Evolutionary conservation across 2,888 invertebrate genomes (phyloP), one percentile per base, ranked within the genome.

Genomic region (Neoaliturus tenellus): DNA sequence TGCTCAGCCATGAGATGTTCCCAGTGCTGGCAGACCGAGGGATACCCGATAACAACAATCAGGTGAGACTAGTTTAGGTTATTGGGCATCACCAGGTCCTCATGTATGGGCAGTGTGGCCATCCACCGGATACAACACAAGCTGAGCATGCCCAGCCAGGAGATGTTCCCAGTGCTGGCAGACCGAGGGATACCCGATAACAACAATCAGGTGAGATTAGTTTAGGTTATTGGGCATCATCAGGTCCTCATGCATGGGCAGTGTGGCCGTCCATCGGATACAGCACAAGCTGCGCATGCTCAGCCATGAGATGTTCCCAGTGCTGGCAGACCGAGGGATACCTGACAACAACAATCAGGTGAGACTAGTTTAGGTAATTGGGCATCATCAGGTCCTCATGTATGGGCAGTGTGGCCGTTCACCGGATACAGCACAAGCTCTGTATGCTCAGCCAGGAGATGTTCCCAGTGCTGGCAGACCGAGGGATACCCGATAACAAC

Each of bases 261-360:
- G 96, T 84, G 92, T 94, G 85, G 95, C 96, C 0, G 94, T 96
- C 4, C 96, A 97, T 90, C 92, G 95, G 58, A 94, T 96, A 12
- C 98, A 98, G 89, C 93, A 96, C 89, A 95, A 96, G 90, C 91
- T 98, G 48, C 95, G 98, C 90, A 91, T 96, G 31, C 89, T 98
- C 0, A 94, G 96, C 88, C 91, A 93, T 0, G 91, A 92, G 12
- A 93, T 98, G 87, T 98, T 98, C 91, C 98, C 98, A 0, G 89
- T 96, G 33, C 91, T 98, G 1, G 92, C 92, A 2, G 44, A 44
- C 44, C 8, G 44, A 2, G 44, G 44, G 44, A 44, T 44, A 12
- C 12, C 17, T 12, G 44, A 44, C 12, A n/a, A n/a, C n/a, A n/a
- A n/a, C n/a, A n/a, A n/a, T n/a, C n/a, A n/a, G n/a, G n/a, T n/a